Evolutionary conservation across 2,888 invertebrate species (phyloP), one percentile per base, ranked within the genome.

Genomic region (Folsomia candida): DNA sequence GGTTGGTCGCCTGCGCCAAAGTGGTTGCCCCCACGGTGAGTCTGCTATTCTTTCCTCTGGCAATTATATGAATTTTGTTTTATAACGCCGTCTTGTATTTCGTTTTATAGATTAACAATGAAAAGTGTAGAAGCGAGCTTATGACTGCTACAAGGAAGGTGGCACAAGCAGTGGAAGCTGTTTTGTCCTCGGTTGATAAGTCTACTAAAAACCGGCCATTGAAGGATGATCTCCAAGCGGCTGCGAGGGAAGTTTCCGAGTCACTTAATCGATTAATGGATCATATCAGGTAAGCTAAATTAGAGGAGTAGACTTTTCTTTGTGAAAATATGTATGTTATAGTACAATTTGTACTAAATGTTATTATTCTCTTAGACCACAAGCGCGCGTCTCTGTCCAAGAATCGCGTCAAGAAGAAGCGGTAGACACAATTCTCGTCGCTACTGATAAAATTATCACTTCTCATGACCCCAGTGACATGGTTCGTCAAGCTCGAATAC

Each of bases 1-100:
- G n/a, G n/a, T 87, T 99, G 1, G 98, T 99, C 0, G 97, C 97
- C 0, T 97, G 97, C 82, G 93, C 98, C 22, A 97, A 97, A 87
- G 91, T 94, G 67, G 92, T 94, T 4, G 93, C 93, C 0, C 92
- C 93, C 0, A 93, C 93, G 0, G 85, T 93, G 2, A 89, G 90
- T 80, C 91, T 90, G 79, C 89, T 90, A 0, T 90, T 11, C 6
- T 57, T 11, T n/a, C n/a, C n/a, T 57, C 20, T 57, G 9, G 22
- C n/a, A n/a, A n/a, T 57, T 22, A 57, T 11, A 57, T 57, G 6
- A 57, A 11, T 57, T 6, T n/a, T 6, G 6, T 51, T 51, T 64
- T 2, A 22, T n/a, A n/a, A n/a, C n/a, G n/a, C n/a, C n/a, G n/a
- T n/a, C n/a, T n/a, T n/a, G n/a, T n/a, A n/a, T n/a, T n/a, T 51